Evolutionary conservation across 2,888 invertebrate species (phyloP), one percentile per base, ranked within the genome.

Genomic region (Galerucella pusilla): DNA sequence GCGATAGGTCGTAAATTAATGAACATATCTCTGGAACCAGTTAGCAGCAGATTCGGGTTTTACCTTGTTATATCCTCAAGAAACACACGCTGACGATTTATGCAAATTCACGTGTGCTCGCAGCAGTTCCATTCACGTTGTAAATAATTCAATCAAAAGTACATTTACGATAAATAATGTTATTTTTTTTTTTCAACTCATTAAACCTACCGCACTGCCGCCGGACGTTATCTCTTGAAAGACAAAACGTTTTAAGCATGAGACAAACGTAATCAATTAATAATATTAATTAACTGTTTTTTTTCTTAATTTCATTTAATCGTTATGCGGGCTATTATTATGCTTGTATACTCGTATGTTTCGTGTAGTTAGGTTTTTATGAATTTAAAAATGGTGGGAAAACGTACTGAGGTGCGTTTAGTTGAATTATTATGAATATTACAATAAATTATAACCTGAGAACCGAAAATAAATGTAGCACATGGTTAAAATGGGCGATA

Each of bases 21-120:
- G 28, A 61, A 61, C 61, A 2, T 11, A 61, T 61, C 61, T 28
- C 28, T 28, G 16, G 28, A 61, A 61, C 61, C 61, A 28, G 61
- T 61, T 61, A 35, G 7, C 10, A 61, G 14, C 35, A n/a, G n/a
- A n/a, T 61, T 61, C 61, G 14, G n/a, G 35, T 61, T 61, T 35
- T 10, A 57, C 20, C 14, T 57, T 61, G 61, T 59, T 25, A 59
- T 57, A 57, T 61, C 61, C 14, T 61, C 35, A 35, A 61, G 35
- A 28, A 35, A 61, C 61, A 61, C 10, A 25, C 20, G 25, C 59
- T 59, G 16, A 59, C 59, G 59, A 12, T 20, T 20, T 59, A 59
- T 59, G 59, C 59, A 25, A 59, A 59, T 59, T 25, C 59, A 59
- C 20, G 10, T 59, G 9, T 25, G 59, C 20, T 16, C 20, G 20